Conservation (phyloP, 2,797 vertebrate species). For the Rhinichthys osculus region DNA sequence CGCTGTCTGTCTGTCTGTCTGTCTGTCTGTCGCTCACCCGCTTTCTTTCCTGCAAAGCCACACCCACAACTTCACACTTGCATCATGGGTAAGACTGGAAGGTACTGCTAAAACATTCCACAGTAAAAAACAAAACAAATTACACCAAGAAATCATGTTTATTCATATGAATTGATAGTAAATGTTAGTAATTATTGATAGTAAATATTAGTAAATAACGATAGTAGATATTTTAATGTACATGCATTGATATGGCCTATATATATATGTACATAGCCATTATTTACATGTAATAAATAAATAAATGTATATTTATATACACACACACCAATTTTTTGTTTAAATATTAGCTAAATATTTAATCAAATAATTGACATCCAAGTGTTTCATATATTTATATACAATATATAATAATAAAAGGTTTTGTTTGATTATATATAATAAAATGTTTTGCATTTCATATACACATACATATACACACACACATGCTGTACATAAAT, state of each 20-base stretch:
- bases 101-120: background rate
- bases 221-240: too few relatives aligned
- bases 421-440: too few relatives aligned
- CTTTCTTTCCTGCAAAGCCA: constrained; percentile 5
- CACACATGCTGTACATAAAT: too few relatives aligned
- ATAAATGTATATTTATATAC: too few relatives aligned
- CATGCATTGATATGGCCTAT: too few relatives aligned
- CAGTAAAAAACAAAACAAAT: background rate
- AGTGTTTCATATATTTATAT: background rate
- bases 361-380: background rate
- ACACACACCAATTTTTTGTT: too few relatives aligned
- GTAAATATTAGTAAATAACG: too few relatives aligned
- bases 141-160: background rate
- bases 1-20: background rate
- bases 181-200: too few relatives aligned
- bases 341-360: background rate
- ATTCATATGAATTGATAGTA: background rate
- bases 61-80: constrained; percentile 19
- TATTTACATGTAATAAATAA: too few relatives aligned
- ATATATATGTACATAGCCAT: too few relatives aligned
- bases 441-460: too few relatives aligned
- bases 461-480: too few relatives aligned
- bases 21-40: background rate
- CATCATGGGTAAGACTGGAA: background rate
- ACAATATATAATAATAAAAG: background rate